Conservation (phyloP, 2,797 vertebrate genomes). For the Mastacembelus armatus region DNA sequence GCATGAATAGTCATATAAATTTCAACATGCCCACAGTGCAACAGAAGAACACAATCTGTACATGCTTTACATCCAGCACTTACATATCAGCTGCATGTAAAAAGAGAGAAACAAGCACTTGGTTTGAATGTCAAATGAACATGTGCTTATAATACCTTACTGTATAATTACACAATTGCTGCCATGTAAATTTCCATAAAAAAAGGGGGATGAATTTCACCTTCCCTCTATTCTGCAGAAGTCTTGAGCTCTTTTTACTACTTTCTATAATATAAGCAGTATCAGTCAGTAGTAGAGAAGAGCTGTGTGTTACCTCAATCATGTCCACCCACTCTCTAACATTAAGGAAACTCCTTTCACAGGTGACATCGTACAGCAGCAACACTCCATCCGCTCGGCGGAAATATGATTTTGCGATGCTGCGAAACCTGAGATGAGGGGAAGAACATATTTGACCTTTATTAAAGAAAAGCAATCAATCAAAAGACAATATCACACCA, state of each 20-base stretch:
- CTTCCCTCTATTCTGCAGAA: neutral
- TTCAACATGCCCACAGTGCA: neutral
- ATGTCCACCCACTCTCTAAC: conserved; percentile 96
- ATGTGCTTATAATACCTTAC: neutral
- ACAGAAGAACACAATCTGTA: conserved; percentile 6
- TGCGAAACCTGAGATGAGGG: conserved; percentile 87
- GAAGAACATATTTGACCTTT: too few species aligned
- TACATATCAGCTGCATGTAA: conserved; percentile 72
- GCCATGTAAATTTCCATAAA: neutral
- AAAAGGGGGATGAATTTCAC: neutral
- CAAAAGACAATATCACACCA: too few species aligned
- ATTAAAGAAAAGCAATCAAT: too few species aligned
- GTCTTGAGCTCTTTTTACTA: too few species aligned
- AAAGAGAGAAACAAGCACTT: conserved; percentile 48
- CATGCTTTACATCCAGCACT: conserved; percentile 48
- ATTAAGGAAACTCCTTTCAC: conserved; percentile 94
- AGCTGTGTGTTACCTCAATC: conserved; percentile 87
- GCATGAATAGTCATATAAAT: conserved; percentile 6
- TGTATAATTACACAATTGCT: neutral
- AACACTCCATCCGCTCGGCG: conserved; percentile 94
- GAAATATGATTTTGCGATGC: conserved; percentile 98
- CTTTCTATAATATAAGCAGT: neutral
- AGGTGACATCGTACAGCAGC: conserved; percentile 93
- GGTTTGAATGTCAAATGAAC: conserved; percentile 15
- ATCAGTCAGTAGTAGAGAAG: neutral